Conservation (phyloP, 2,888 invertebrate species). For the Napeogenes sylphis region DNA sequence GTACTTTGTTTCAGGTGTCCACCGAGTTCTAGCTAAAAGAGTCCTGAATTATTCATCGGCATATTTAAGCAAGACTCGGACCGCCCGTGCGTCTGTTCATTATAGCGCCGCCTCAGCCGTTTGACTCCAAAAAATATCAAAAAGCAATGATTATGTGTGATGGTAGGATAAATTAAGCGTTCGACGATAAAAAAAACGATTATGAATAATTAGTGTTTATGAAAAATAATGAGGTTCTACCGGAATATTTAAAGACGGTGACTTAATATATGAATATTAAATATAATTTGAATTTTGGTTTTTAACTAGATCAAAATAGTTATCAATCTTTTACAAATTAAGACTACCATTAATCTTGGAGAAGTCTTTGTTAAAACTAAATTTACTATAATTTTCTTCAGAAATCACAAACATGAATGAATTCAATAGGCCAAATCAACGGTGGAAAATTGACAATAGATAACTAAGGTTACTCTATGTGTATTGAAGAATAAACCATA, state of each 20-base stretch:
- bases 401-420: slow-evolving; percentile 23
- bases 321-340: no score
- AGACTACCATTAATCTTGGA: no score
- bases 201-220: slow-evolving; percentile 3
- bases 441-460: slow-evolving; percentile 38
- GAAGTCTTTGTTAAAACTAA: slow-evolving; percentile 12
- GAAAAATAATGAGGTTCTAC: neutral
- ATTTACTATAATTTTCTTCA: slow-evolving; percentile 16
- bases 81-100: slow-evolving; percentile 42
- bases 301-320: no score
- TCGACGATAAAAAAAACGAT: slow-evolving; percentile 3
- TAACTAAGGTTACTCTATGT: slow-evolving; percentile 26
- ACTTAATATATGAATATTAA: no score
- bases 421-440: slow-evolving; percentile 27
- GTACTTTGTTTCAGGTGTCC: slow-evolving; percentile 72
- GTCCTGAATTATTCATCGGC: slow-evolving; percentile 71
- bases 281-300: no score
- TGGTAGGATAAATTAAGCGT: neutral
- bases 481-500: slow-evolving; percentile 13
- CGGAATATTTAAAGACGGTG: no score
- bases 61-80: slow-evolving; percentile 63
- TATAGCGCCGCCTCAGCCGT: slow-evolving; percentile 35
- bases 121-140: slow-evolving; percentile 11
- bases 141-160: neutral
- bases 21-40: slow-evolving; percentile 60